Base-by-base conservation (phyloP, 2,113 vertebrate species). In the Microcebus jonahi region DNA sequence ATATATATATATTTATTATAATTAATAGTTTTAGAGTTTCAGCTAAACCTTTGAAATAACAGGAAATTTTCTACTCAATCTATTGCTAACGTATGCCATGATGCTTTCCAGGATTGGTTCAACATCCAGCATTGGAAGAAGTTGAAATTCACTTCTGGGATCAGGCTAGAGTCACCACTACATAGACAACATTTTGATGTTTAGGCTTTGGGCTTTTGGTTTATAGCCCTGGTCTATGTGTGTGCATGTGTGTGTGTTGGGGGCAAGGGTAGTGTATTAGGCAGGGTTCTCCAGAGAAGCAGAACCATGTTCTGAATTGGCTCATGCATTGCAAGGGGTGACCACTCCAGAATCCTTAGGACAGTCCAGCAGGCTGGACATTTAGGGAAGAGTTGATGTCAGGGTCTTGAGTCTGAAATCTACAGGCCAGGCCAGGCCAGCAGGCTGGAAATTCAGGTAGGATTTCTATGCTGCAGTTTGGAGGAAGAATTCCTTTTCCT, bases 1-100 rank as follows among this genome's bases (percentile, higher is more conserved):
- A 45, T 29, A 29, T 29, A 29, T 45, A 3, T 42, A 42, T 42
- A 42, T 42, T 8, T 45, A 45, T 45, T 45, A 45, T 45, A 14
- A 0, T 75, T 75, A 48, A 48, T 25, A 61, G 34, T 36, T 90
- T 83, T 84, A 71, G 77, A 50, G 23, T 53, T 89, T 83, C 25
- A 77, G 39, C 12, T 73, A 91, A 91, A 94, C 36, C 61, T 95
- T 34, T 87, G 75, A 92, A 61, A 93, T 8, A 88, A 89, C 4
- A 57, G 53, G 25, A 86, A 90, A 68, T 50, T 17, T 88, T 94
- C 20, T 5, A 67, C 3, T 85, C 39, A 63, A 8, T 73, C 31
- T 34, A 11, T 61, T 61, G 18, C 67, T 79, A 61, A 61, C 4
- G 25, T 21, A 63, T 76, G 42, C 71, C 17, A 82, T 39, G 20